Evolutionary conservation across 2,797 vertebrate species (phyloP), one percentile per base, ranked within the genome.

Genomic region (Florisuga fusca): DNA sequence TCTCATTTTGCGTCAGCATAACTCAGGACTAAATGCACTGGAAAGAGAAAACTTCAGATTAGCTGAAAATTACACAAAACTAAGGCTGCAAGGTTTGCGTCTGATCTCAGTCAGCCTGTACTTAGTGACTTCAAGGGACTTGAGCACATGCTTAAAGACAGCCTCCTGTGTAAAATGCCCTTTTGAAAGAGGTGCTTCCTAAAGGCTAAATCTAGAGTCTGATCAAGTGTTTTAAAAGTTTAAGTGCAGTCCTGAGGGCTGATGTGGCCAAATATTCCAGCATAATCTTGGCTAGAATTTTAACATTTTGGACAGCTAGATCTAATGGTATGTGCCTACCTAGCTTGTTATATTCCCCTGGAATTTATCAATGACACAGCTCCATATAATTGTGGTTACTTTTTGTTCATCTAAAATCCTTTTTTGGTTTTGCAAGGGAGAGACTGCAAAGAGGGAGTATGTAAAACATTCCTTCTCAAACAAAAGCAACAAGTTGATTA

Each of bases 341-440:
- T 95, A 94, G 90, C 67, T 79, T 87, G 29, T 93, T 88, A 83
- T 84, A 94, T 91, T 94, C 87, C 82, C 74, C 50, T 96, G 94
- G 95, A 91, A 94, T 95, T 94, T 95, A 93, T 96, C 95, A 97
- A 41, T 96, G 91, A 96, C 91, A 96, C 83, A 91, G n/a, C 83
- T 93, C 80, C 68, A 76, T 97, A 93, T 95, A 96, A 96, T 87
- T 96, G 95, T 95, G 95, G 94, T 96, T 94, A 64, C 54, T 77
- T 88, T 96, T 87, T 94, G 71, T 90, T 86, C 1, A 0, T 84
- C 59, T 90, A 67, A 94, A 94, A 90, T 84, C 71, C 83, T 91
- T 96, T 94, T 91, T 93, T 93, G 93, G 85, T 95, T 96, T 94
- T 90, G 68, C 54, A 95, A 90, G 45, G 25, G 36, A 75, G 29